phyloP scores from a whole-genome alignment of 2,113 vertebrate species.

The Microtus richardsoni region DNA sequence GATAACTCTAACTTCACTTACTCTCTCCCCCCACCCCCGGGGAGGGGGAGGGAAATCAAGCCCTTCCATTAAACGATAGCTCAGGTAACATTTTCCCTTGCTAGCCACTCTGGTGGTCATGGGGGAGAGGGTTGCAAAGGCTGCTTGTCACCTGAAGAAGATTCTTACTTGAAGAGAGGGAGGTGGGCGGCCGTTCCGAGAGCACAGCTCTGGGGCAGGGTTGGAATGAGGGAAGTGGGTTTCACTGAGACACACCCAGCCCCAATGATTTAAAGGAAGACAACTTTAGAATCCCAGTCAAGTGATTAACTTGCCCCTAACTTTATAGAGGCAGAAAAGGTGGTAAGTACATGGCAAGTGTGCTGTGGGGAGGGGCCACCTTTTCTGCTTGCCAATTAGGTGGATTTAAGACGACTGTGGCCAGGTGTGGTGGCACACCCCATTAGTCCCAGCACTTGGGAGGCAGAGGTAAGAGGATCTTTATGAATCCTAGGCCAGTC shows the following conservation, averaged over 20 bases:
- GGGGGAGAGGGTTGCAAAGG: no score
- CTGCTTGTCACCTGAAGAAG: not conserved
- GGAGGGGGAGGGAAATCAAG: not conserved
- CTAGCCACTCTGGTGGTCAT: not conserved
- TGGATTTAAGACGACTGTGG: not conserved
- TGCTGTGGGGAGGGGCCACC: not conserved
- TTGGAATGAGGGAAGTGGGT: not conserved
- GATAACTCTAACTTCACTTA: slow-evolving; percentile 2
- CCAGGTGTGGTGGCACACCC: not conserved
- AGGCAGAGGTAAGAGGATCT: not conserved
- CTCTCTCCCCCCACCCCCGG: not conserved
- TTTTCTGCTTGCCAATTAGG: not conserved
- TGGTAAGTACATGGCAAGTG: not conserved
- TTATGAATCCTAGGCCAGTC: not conserved
- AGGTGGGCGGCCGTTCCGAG: not conserved
- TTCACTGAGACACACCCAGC: not conserved
- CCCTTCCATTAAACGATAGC: not conserved
- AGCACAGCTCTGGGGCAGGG: not conserved
- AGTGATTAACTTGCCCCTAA: not conserved
- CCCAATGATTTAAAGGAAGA: not conserved
- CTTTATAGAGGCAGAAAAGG: not conserved
- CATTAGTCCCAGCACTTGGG: not conserved
- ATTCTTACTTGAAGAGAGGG: not conserved
- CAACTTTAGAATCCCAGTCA: not conserved
- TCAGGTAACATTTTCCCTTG: not conserved